phyloP scores from a whole-genome alignment of 2,113 vertebrate species.

The Canis aureus region DNA sequence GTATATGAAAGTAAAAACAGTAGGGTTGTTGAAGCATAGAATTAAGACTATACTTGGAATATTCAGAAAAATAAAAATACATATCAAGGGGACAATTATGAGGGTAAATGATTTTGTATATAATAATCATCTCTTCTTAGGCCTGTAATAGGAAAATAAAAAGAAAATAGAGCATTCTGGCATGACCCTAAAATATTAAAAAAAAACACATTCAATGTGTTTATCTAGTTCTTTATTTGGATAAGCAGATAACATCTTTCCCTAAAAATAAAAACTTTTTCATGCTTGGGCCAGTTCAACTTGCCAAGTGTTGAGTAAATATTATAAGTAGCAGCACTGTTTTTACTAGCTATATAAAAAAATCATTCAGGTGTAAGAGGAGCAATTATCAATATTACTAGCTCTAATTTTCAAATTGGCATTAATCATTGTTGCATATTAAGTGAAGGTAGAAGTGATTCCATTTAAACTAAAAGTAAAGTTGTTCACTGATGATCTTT shows the following conservation, averaged over 20 bases:
- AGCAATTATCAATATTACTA: conserved; percentile 29
- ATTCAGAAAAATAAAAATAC: conserved; percentile 48
- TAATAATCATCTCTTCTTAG: not conserved
- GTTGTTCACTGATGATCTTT: conserved; percentile 6
- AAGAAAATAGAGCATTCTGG: not conserved
- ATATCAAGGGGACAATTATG: not conserved
- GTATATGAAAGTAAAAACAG: conserved; percentile 24
- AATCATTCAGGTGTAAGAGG: not conserved
- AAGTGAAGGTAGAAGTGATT: conserved; percentile 37
- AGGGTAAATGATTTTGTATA: not conserved
- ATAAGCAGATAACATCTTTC: not conserved
- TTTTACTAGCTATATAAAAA: conserved; percentile 27
- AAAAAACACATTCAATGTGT: not conserved
- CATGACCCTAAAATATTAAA: not conserved
- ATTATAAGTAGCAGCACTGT: not conserved
- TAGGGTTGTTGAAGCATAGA: not conserved
- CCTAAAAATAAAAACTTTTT: conserved; percentile 2
- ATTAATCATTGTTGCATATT: not conserved
- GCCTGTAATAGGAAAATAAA: conserved; percentile 36
- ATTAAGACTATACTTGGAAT: not conserved
- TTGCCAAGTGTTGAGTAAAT: conserved; percentile 39
- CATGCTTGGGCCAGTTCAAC: not conserved
- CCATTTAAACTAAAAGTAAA: conserved; percentile 26
- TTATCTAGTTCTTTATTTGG: not conserved
- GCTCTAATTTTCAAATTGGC: conserved; percentile 24